These are phyloP conservation scores for Xenentodon cancila DNA, from an alignment of 2,797 vertebrate genomes.

Conservation along the genomic window DNA sequence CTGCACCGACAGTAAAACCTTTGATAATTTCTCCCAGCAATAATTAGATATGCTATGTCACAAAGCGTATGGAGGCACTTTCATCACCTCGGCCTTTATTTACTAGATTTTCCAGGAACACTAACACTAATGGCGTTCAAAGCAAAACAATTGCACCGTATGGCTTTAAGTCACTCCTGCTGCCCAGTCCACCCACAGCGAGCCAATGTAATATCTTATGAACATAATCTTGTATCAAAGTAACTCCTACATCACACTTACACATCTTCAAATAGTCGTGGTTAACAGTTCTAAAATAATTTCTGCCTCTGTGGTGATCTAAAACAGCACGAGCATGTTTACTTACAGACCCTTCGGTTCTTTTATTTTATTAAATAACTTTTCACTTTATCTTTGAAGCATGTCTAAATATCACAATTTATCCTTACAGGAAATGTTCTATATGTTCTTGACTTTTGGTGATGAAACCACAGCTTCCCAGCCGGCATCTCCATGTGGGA, in stretches of 20 bases:
- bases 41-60: conserved; percentile 37
- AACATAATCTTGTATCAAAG: conserved; percentile 37
- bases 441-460: too few species aligned
- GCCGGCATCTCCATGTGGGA: too few species aligned
- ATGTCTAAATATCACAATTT: conserved; percentile 11
- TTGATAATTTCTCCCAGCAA: conserved; percentile 34
- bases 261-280: conserved; percentile 43
- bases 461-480: too few species aligned
- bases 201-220: conserved; percentile 30
- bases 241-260: conserved; percentile 45
- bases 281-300: conserved; percentile 20
- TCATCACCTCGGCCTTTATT: not conserved
- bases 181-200: conserved; percentile 29
- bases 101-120: not conserved
- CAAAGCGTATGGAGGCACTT: conserved; percentile 4
- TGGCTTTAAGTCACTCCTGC: conserved; percentile 10
- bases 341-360: too few species aligned
- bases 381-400: not conserved
- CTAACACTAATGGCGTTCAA: conserved; percentile 2
- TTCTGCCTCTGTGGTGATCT: conserved; percentile 13
- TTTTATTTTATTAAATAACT: too few species aligned
- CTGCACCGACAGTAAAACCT: conserved; percentile 28
- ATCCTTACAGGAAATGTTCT: not conserved
- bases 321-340: not conserved
- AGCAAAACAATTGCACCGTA: not conserved